Conservation (phyloP, 2,888 invertebrate genomes). For the Carcina quercana region DNA sequence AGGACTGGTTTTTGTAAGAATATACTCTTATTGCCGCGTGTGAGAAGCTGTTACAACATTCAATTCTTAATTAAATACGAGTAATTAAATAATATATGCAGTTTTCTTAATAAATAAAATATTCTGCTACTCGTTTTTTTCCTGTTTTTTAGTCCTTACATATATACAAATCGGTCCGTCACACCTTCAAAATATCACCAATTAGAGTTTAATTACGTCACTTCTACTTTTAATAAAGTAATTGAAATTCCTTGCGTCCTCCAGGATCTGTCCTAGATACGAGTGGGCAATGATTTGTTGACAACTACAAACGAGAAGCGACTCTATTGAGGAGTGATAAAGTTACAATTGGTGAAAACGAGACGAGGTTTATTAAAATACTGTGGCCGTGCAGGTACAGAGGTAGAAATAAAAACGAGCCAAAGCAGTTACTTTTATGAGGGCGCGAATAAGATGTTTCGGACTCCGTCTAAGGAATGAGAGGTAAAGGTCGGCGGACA, state of each 20-base stretch:
- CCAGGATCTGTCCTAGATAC: slow-evolving; percentile 64
- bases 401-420: slow-evolving; percentile 71
- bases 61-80: too few relatives aligned
- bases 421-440: slow-evolving; percentile 75
- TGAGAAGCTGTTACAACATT: too few relatives aligned
- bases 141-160: too few relatives aligned
- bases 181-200: too few relatives aligned
- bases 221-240: slow-evolving; percentile 57
- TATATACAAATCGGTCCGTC: too few relatives aligned
- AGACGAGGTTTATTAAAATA: slow-evolving; percentile 67
- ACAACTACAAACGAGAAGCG: slow-evolving; percentile 20
- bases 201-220: slow-evolving; percentile 7
- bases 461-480: slow-evolving; percentile 70
- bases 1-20: too few relatives aligned
- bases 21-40: too few relatives aligned
- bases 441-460: slow-evolving; percentile 75
- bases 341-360: slow-evolving; percentile 27
- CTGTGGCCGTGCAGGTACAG: slow-evolving; percentile 71
- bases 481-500: slow-evolving; percentile 31
- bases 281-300: slow-evolving; percentile 57
- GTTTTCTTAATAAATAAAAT: too few relatives aligned
- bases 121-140: too few relatives aligned
- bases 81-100: too few relatives aligned
- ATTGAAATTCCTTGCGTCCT: slow-evolving; percentile 71
- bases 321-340: slow-evolving; percentile 24